These are phyloP conservation scores for Cloeon dipterum DNA, from an alignment of 2,888 invertebrate genomes.

Conservation along the genomic window DNA sequence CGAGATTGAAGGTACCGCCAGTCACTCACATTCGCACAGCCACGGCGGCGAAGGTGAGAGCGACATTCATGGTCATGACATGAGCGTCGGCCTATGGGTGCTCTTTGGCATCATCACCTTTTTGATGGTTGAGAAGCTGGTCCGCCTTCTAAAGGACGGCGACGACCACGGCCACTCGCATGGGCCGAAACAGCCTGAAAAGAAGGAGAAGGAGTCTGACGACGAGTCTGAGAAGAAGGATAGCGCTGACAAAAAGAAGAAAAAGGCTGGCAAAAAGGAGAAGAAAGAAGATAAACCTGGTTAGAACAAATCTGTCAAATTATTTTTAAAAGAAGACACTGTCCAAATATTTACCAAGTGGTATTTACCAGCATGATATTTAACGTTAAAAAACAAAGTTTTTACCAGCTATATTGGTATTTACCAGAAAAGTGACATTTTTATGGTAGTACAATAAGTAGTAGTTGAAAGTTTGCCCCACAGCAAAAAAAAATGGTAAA, in stretches of 20 bases:
- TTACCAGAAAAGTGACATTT: too few species aligned
- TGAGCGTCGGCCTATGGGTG: constrained; percentile 85
- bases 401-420: too few species aligned
- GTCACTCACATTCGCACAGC: constrained; percentile 18
- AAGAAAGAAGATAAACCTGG: constrained; percentile 5
- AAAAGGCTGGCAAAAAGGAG: constrained; percentile 12
- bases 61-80: constrained; percentile 38
- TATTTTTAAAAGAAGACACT: neutral
- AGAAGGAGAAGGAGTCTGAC: constrained; percentile 10
- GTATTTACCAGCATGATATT: too few species aligned
- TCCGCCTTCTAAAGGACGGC: constrained; percentile 67
- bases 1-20: constrained; percentile 9
- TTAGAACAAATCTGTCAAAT: constrained; percentile 2
- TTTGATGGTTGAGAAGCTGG: constrained; percentile 78
- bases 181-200: neutral
- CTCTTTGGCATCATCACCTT: constrained; percentile 82
- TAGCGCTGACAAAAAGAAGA: constrained; percentile 10
- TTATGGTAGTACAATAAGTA: too few species aligned
- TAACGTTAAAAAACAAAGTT: too few species aligned
- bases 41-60: constrained; percentile 9
- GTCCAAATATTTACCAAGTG: too few species aligned
- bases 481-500: too few species aligned
- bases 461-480: too few species aligned
- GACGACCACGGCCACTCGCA: constrained; percentile 60
- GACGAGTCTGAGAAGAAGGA: constrained; percentile 10